Evolutionary conservation across 2,888 invertebrate genomes (phyloP), one percentile per base, ranked within the genome.

Genomic region (Raillietiella orientalis): DNA sequence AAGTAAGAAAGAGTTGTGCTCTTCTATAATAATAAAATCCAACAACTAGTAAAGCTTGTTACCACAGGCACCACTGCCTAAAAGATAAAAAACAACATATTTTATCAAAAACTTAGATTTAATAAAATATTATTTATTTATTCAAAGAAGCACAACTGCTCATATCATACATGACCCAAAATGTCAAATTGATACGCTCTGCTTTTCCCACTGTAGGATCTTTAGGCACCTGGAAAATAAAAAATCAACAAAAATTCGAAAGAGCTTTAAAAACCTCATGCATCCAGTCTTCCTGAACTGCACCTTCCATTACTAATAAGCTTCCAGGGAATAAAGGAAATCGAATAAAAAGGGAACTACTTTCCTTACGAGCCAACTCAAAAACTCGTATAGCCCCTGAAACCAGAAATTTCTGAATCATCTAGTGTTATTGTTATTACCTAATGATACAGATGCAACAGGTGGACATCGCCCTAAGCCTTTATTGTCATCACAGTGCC

Each of bases 281-380:
- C 8, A 33, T 45, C 52, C 52, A 53, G 31, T 53, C 51, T 10
- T 40, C 37, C 32, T 53, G 52, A 15, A 43, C 43, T 10, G 41
- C 40, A 3, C 52, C 53, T 32, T 51, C 48, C 52, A 53, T 52
- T 3, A 52, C 38, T 4, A 53, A 32, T 28, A 52, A 34, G 27
- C 46, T 42, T 3, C 53, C 52, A 32, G 44, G 42, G 4, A 37
- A 38, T 11, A 53, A 36, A 10, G 48, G 50, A 16, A 52, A 35
- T 15, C 36, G 37, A 16, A 37, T 32, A 23, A 35, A 36, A 21
- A 36, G 34, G 14, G 31, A 32, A 17, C 28, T 29, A 8, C 27
- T 24, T 2, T 33, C 32, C 23, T 30, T 29, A n/a, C 32, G 25
- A 25, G 29, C 28, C 27, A 36, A 26, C 26, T 36, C 36, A 17